phyloP scores from a whole-genome alignment of 2,113 vertebrate species.

The Onychostoma macrolepis region DNA sequence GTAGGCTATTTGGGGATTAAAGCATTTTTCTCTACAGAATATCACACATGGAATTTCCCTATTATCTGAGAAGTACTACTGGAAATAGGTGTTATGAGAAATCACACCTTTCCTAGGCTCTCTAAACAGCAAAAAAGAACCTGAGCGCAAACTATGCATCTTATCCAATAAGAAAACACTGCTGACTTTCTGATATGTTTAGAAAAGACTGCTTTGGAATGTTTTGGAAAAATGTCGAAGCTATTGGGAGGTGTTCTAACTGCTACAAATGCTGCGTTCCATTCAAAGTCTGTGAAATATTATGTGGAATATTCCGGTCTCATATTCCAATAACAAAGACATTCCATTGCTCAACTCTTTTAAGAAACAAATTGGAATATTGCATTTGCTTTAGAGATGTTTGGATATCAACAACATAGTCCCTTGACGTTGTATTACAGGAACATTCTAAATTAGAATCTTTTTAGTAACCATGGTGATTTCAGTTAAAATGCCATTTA shows the following conservation, averaged over 20 bases:
- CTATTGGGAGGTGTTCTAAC: background rate
- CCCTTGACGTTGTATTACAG: background rate
- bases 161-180: background rate
- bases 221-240: background rate
- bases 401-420: background rate
- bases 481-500: background rate
- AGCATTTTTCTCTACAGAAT: background rate
- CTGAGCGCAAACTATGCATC: background rate
- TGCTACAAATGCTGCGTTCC: background rate
- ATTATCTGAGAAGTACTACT: background rate
- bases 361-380: background rate
- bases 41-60: background rate
- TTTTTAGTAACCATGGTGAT: constrained; percentile 3
- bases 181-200: background rate
- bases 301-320: background rate
- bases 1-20: background rate
- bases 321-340: background rate
- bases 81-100: background rate
- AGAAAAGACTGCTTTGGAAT: background rate
- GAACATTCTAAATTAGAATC: background rate
- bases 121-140: background rate
- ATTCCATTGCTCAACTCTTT: background rate
- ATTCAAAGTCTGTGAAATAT: background rate
- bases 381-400: background rate
- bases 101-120: background rate